Evolutionary conservation across 2,888 invertebrate genomes (phyloP), one percentile per base, ranked within the genome.

Genomic region (Elaeidobius kamerunicus): DNA sequence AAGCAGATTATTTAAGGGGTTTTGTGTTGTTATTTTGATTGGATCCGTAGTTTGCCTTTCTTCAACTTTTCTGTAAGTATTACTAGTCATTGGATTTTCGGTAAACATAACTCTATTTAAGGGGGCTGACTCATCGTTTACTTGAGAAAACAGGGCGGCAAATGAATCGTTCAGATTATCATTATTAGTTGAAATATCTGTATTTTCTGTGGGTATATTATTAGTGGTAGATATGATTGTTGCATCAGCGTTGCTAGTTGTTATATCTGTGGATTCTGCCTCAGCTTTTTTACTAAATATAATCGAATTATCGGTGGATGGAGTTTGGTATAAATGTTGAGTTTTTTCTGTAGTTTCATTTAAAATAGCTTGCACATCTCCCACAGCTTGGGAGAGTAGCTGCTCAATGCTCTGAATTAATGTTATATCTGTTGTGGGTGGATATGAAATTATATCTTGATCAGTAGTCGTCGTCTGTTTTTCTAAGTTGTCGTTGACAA

Each of bases 381-480:
- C 58, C 11, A 68, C 63, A 6, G 71, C 69, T 63, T 71, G 70
- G 5, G 67, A 67, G 20, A 71, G 55, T 12, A 72, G 49, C 48
- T 70, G 66, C 51, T 69, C 69, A 34, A 72, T 69, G 52, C 67
- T 70, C 32, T 65, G 62, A 2, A 70, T 63, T 20, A 72, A 48
- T 43, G 61, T 65, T 30, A 54, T 50, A 51, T 68, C 66, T 6
- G 68, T 65, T n/a, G 66, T 63, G n/a, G 63, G 49, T 19, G 51
- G 44, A 44, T 54, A 48, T 6, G 52, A 47, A 27, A 43, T 46
- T 12, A 45, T 18, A 34, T 54, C 54, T 16, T 39, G 52, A 18
- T 56, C 55, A 6, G 54, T 45, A 7, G 42, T 49, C 20, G 50
- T 46, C 7, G 48, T 54, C 18, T 15, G 50, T 7, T 56, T 27